Conservation (phyloP, 2,113 vertebrate species). For the Puntigrus tetrazona region DNA sequence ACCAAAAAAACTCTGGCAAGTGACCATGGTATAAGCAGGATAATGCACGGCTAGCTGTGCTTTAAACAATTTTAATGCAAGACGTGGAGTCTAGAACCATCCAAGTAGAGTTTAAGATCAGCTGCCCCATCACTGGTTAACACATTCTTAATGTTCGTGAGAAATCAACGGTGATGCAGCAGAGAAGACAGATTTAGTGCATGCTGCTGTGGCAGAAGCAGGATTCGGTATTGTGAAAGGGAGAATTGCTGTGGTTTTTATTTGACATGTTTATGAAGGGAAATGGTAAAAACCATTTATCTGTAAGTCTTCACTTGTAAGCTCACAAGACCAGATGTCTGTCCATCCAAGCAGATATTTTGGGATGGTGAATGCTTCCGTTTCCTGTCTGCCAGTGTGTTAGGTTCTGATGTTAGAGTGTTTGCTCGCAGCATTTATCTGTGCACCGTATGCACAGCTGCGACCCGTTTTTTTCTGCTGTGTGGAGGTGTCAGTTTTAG, state of each 20-base stretch:
- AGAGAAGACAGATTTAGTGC: background rate
- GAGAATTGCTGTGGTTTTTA: slow-evolving; percentile 20
- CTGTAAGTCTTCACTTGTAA: slow-evolving; percentile 9
- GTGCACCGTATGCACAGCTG: slow-evolving; percentile 43
- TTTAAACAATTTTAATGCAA: too few relatives aligned
- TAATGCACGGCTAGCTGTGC: too few relatives aligned
- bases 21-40: too few relatives aligned
- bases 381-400: slow-evolving; percentile 36
- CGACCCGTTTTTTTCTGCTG: slow-evolving; percentile 13
- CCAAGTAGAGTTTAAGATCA: background rate
- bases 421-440: slow-evolving; percentile 45
- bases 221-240: slow-evolving; percentile 10
- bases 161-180: background rate
- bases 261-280: slow-evolving; percentile 49
- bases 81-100: too few relatives aligned
- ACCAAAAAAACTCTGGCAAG: too few relatives aligned
- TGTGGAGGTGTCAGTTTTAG: slow-evolving; percentile 24
- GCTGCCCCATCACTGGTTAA: background rate
- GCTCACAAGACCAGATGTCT: slow-evolving; percentile 20
- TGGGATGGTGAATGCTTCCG: slow-evolving; percentile 30
- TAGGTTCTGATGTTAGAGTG: slow-evolving; percentile 7
- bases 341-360: slow-evolving; percentile 29
- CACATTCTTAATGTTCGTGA: background rate
- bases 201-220: background rate
- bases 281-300: slow-evolving; percentile 41